Evolutionary conservation across 2,888 invertebrate genomes (phyloP).

Genomic region (Philaethria dido): DNA sequence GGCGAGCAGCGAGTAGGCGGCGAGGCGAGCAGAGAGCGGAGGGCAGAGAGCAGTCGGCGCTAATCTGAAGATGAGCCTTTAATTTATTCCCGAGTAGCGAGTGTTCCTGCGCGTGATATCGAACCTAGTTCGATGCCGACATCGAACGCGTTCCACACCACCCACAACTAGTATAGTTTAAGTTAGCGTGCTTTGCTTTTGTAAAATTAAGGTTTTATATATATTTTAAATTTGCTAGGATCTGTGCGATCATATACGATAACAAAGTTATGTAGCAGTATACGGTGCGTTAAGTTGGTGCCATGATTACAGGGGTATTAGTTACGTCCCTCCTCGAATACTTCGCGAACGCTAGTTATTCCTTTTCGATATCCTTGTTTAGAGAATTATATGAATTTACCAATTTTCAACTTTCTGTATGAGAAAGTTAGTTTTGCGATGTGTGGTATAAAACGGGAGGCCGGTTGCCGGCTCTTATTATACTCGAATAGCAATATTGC

Average conservation of each 20-base stretch:
- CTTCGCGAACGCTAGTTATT: constrained; percentile 44
- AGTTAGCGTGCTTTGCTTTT: constrained; percentile 84
- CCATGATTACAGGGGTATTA: constrained; percentile 84
- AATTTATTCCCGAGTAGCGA: constrained; percentile 75
- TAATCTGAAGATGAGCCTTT: constrained; percentile 62
- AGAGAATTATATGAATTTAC: constrained; percentile 30
- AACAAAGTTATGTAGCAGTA: constrained; percentile 83
- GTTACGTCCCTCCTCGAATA: constrained; percentile 67
- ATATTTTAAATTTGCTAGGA: constrained; percentile 73
- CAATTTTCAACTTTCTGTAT: constrained; percentile 12
- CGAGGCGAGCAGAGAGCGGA: constrained; percentile 38
- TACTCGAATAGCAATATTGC: constrained; percentile 7
- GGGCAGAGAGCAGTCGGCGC: constrained; percentile 46
- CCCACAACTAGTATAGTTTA: constrained; percentile 76
- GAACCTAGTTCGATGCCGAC: constrained; percentile 73
- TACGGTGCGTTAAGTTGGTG: constrained; percentile 84
- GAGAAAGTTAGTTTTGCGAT: not conserved
- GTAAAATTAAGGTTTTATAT: constrained; percentile 81
- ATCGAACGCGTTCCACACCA: constrained; percentile 49
- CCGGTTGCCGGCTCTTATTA: constrained; percentile 4
- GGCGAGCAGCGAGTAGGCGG: constrained; percentile 57
- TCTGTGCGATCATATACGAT: constrained; percentile 77
- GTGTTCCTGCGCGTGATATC: constrained; percentile 66
- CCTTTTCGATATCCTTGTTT: constrained; percentile 30
- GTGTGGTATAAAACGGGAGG: constrained; percentile 7